Evolutionary conservation across 2,113 vertebrate species (phyloP).

Genomic region (Bagarius yarrelli): DNA sequence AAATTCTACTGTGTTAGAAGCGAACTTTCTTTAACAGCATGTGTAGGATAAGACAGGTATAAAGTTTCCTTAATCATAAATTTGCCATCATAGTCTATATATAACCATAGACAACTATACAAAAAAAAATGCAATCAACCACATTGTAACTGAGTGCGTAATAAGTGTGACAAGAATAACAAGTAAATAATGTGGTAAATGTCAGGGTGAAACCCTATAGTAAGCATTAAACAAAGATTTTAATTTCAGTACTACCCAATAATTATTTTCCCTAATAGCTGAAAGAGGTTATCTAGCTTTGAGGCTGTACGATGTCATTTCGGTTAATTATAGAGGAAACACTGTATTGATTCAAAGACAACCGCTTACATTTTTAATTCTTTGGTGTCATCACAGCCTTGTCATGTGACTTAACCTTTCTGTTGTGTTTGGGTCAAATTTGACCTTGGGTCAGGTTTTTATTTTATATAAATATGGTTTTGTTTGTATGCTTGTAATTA

Average conservation of each 20-base stretch:
- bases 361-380: conserved; percentile 5
- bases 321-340: neutral
- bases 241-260: neutral
- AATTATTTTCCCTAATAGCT: neutral
- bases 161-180: neutral
- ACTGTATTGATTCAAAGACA: neutral
- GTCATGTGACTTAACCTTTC: no score
- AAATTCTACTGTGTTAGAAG: neutral
- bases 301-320: neutral
- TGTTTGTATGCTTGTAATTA: no score
- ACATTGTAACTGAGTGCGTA: neutral
- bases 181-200: neutral
- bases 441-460: no score
- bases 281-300: neutral
- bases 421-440: no score
- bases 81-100: neutral
- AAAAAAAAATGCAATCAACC: neutral
- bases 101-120: neutral
- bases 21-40: neutral
- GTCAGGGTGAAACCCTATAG: neutral
- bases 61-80: neutral
- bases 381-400: neutral
- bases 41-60: neutral
- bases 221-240: neutral
- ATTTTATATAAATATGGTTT: no score